Base-by-base conservation (phyloP, 2,113 vertebrate genomes). In the Brevimyrus niger region DNA sequence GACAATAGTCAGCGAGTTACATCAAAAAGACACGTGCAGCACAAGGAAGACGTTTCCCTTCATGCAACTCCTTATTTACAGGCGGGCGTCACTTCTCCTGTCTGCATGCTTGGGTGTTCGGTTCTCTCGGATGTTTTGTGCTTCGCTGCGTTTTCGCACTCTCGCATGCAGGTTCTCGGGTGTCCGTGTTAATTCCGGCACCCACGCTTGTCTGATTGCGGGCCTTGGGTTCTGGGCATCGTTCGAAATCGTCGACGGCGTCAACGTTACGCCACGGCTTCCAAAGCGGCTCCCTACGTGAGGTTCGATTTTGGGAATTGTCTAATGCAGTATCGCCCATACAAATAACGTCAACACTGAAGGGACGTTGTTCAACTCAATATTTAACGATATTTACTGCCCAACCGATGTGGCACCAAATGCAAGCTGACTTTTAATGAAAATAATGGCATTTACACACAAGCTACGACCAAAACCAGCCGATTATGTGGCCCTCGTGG, bases 61-160 rank as follows among this genome's bases (percentile, higher is more conserved):
- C 95, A 96, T 96, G 96, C 96, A 96, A 96, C 94, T 93, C 61
- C 90, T 91, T 94, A 95, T 95, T 92, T 94, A 93, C 92, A 92
- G 92, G 91, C 89, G 83, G 82, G 88, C 90, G 80, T 91, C 65
- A 27, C 83, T 89, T 90, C 88, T 17, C 19, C 90, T 90, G 73
- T 69, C 88, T 55, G 73, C 61, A 87, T 89, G 88, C 69, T 89
- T 27, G 38, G 47, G 42, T 88, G 87, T 89, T 55, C 42, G 69
- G 27, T n/a, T 11, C 17, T 38, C 44, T 89, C 76, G 85, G 47
- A 93, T 93, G 94, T 93, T 94, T 94, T 94, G 94, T 93, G 88
- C 80, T 84, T 89, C 48, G 0, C 10, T 85, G 51, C 23, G 15
- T 73, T 44, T 46, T 9, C 44, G 53, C 38, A n/a, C 35, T 23